Percentiles rank a stretch among this genome's conserved stretches.
phyloP scores from a whole-genome alignment of 2,888 invertebrate species.

The Steromphala cineraria region DNA sequence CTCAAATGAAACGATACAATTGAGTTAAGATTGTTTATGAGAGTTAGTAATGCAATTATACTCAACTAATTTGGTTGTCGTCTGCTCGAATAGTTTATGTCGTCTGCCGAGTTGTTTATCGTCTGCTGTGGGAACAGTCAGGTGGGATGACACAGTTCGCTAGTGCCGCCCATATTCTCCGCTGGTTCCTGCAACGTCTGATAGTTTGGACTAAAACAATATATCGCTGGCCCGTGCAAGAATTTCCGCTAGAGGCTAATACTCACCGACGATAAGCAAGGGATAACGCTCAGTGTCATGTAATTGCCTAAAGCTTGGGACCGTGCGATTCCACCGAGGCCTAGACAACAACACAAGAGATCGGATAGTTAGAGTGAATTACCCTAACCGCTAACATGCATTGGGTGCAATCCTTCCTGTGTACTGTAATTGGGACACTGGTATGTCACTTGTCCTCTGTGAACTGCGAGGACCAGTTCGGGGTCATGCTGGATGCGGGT shows the following conservation, averaged over 20 bases:
- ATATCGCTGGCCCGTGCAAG: slow-evolving; percentile 9
- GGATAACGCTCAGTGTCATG: too few species aligned
- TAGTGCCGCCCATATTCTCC: background rate
- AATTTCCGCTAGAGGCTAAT: background rate
- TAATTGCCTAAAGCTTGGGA: too few species aligned
- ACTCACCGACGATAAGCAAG: too few species aligned
- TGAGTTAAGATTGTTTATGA: too few species aligned
- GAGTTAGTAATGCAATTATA: too few species aligned
- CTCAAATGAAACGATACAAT: too few species aligned
- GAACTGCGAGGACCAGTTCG: slow-evolving; percentile 63
- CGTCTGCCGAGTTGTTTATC: background rate
- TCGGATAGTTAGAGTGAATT: too few species aligned
- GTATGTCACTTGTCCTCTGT: background rate
- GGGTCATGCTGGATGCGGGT: slow-evolving; percentile 77
- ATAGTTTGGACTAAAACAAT: background rate
- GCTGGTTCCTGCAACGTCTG: background rate
- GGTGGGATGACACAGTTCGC: background rate
- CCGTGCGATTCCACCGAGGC: too few species aligned
- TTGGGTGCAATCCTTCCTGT: too few species aligned
- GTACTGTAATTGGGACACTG: background rate
- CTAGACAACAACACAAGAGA: too few species aligned
- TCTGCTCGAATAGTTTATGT: background rate
- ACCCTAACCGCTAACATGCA: too few species aligned
- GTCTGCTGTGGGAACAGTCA: background rate
- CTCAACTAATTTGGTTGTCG: background rate